phyloP scores from a whole-genome alignment of 1,140 invertebrate genomes.

The Drosophila carrolli region DNA sequence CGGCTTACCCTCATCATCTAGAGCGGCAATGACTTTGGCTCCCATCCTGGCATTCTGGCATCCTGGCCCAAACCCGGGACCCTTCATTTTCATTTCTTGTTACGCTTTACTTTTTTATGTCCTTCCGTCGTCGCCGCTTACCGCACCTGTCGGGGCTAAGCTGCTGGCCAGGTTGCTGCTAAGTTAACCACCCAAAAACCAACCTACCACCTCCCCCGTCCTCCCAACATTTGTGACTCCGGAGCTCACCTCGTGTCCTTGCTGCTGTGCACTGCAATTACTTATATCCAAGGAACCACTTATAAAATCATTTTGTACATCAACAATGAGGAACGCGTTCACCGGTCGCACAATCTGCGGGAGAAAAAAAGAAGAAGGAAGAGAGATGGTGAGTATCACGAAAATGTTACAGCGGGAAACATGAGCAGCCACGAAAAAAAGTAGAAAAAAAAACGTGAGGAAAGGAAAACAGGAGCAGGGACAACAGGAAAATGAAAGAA shows the following conservation, averaged over 20 bases:
- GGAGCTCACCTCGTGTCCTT: constrained; percentile 91
- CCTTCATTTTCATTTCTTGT: constrained; percentile 82
- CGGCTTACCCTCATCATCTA: constrained; percentile 42
- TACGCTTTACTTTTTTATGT: constrained; percentile 73
- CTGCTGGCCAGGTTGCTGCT: constrained; percentile 64
- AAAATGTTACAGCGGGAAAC: constrained; percentile 38
- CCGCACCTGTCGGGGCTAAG: constrained; percentile 65
- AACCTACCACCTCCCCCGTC: constrained; percentile 1
- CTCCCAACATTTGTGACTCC: constrained; percentile 37
- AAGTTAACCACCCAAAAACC: constrained; percentile 15
- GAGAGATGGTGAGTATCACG: constrained; percentile 23
- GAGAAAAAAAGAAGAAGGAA: constrained; percentile 35
- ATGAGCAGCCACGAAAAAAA: constrained; percentile 43
- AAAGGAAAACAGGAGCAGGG: constrained; percentile 46
- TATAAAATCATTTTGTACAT: constrained; percentile 99
- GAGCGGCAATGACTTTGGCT: constrained; percentile 77
- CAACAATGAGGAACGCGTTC: constrained; percentile 96
- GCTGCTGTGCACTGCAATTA: constrained; percentile 96
- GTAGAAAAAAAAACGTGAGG: constrained; percentile 15
- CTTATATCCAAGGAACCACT: constrained; percentile 96
- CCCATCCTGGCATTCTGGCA: neutral
- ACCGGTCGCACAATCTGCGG: constrained; percentile 93
- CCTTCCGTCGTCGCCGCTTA: constrained; percentile 65
- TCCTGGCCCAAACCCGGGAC: constrained; percentile 52
- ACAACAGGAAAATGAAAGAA: constrained; percentile 57